Evolutionary conservation across 2,113 vertebrate genomes (phyloP).

Genomic region (Hyaena hyaena): DNA sequence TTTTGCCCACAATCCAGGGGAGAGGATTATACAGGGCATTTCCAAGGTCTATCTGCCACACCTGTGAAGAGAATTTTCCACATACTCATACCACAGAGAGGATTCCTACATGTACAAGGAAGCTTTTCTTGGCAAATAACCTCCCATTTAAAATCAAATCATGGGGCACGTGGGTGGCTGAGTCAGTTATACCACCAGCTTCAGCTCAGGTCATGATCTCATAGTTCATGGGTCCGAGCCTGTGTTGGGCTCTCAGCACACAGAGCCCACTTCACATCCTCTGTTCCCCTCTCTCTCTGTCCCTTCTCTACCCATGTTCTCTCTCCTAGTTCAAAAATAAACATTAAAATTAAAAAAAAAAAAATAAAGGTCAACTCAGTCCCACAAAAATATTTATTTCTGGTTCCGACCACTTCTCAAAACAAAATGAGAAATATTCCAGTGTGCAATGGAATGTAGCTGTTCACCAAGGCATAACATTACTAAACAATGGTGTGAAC

Average conservation of each 20-base stretch:
- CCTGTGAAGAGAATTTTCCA: neutral
- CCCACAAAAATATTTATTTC: slow-evolving; percentile 12
- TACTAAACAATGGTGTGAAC: neutral
- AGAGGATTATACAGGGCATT: neutral
- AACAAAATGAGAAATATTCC: neutral
- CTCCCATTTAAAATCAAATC: neutral
- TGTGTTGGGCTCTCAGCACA: too few species aligned
- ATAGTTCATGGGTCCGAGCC: too few species aligned
- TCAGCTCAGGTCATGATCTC: too few species aligned
- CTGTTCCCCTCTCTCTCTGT: too few species aligned
- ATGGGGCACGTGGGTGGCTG: too few species aligned
- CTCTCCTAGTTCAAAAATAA: neutral
- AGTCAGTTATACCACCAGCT: too few species aligned
- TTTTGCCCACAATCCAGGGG: neutral
- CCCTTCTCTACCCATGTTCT: too few species aligned
- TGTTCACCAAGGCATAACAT: neutral
- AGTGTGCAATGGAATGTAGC: neutral
- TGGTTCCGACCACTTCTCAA: neutral
- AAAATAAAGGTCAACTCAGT: neutral
- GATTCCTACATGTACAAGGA: neutral
- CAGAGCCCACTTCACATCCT: too few species aligned
- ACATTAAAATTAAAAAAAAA: too few species aligned
- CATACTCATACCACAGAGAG: neutral
- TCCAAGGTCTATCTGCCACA: neutral
- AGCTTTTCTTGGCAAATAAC: neutral